A percentile compares a stretch with the other conserved stretches of the same genome.
These are phyloP conservation scores for Sprattus sprattus DNA, from an alignment of 2,113 vertebrate species.

Conservation along the genomic window DNA sequence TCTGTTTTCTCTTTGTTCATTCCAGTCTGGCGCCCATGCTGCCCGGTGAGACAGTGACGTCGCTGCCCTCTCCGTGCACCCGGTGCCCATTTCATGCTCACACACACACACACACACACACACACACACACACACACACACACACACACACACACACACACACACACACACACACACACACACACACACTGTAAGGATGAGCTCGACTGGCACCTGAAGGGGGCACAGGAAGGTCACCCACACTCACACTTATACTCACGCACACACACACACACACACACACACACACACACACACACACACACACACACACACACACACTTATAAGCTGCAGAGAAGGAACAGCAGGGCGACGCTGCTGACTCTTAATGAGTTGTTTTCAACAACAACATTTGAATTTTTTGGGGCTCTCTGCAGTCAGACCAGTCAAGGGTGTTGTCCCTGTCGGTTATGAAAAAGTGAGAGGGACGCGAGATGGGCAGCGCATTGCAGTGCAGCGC, in stretches of 20 bases:
- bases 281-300: background rate
- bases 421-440: background rate
- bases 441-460: background rate
- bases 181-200: constrained; percentile 2
- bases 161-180: background rate
- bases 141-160: constrained; percentile 4
- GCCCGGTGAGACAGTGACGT: constrained; percentile 34
- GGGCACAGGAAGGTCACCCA: constrained; percentile 30
- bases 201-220: constrained; percentile 32
- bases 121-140: constrained; percentile 13
- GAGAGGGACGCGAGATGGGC: background rate
- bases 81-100: constrained; percentile 19
- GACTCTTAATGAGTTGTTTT: no score
- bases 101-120: constrained; percentile 1
- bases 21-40: constrained; percentile 34
- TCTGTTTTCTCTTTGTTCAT: constrained; percentile 21
- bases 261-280: constrained; percentile 13
- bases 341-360: no score
- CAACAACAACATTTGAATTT: background rate
- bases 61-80: constrained; percentile 16
- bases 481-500: background rate
- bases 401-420: background rate
- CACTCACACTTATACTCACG: constrained; percentile 11
- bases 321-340: background rate
- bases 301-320: background rate